These are phyloP conservation scores for Ganaspis brasiliensis DNA, from an alignment of 2,888 invertebrate genomes.

Conservation along the genomic window DNA sequence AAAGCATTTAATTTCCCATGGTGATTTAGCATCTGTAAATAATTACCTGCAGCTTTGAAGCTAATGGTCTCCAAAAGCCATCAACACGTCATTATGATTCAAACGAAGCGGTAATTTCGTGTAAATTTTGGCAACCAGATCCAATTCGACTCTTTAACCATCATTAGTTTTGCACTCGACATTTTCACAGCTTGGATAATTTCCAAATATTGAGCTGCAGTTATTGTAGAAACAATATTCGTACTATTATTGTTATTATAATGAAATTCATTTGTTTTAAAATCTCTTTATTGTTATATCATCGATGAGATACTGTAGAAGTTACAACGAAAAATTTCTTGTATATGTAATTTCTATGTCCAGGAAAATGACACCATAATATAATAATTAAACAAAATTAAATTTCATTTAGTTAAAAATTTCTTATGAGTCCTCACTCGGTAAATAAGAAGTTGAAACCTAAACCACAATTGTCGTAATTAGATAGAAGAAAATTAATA, in stretches of 20 bases:
- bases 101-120: constrained; percentile 20
- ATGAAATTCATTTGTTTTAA: not conserved
- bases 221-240: not conserved
- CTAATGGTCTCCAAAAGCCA: constrained; percentile 11
- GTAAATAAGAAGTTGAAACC: no score
- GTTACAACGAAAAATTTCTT: no score
- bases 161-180: constrained; percentile 24
- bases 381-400: no score
- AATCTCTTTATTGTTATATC: not conserved
- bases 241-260: not conserved
- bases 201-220: not conserved
- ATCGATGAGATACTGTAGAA: not conserved
- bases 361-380: not conserved
- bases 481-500: no score
- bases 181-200: constrained; percentile 23
- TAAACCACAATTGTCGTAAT: no score
- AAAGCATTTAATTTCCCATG: not conserved
- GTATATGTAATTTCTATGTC: not conserved
- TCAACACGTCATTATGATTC: constrained; percentile 38
- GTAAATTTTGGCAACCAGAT: constrained; percentile 26
- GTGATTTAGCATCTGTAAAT: constrained; percentile 15
- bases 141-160: constrained; percentile 35
- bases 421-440: no score
- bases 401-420: no score
- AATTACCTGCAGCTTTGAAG: constrained; percentile 20